Percentiles rank a stretch among this genome's conserved stretches.
phyloP scores from a whole-genome alignment of 2,888 invertebrate species.

The Ceraclea dissimilis region DNA sequence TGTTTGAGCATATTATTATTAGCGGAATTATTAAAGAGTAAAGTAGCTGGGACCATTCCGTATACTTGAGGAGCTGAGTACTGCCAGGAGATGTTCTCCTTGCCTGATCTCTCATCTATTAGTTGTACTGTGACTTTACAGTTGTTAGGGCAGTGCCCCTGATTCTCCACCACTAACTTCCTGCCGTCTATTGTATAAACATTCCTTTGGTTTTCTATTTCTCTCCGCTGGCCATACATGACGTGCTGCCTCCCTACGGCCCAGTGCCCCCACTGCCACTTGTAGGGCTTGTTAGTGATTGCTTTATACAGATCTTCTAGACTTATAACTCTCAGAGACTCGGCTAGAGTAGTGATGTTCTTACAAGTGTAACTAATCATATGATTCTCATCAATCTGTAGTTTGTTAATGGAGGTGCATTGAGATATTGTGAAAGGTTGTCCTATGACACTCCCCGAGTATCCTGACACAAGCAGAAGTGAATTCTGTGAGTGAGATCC shows the following conservation, averaged over 20 bases:
- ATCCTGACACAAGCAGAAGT: constrained; percentile 63
- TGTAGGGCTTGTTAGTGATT: constrained; percentile 34
- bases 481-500: constrained; percentile 45
- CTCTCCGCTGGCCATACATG: constrained; percentile 49
- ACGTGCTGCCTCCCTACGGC: constrained; percentile 43
- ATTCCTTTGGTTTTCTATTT: constrained; percentile 49
- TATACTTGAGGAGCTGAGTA: constrained; percentile 58
- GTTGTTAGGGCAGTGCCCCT: constrained; percentile 61
- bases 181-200: constrained; percentile 54
- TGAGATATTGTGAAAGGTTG: constrained; percentile 53
- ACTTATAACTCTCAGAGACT: constrained; percentile 43
- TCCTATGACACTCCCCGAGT: constrained; percentile 58
- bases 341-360: constrained; percentile 44
- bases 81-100: constrained; percentile 51
- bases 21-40: constrained; percentile 50
- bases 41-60: constrained; percentile 64
- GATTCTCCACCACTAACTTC: constrained; percentile 62
- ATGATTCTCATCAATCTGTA: constrained; percentile 47
- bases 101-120: constrained; percentile 48
- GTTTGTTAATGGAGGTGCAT: constrained; percentile 50
- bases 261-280: constrained; percentile 33
- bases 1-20: constrained; percentile 37
- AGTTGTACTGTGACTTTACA: constrained; percentile 56
- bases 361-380: constrained; percentile 51
- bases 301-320: constrained; percentile 39